phyloP scores from a whole-genome alignment of 1,140 invertebrate species.

The Nasonia longicornis region DNA sequence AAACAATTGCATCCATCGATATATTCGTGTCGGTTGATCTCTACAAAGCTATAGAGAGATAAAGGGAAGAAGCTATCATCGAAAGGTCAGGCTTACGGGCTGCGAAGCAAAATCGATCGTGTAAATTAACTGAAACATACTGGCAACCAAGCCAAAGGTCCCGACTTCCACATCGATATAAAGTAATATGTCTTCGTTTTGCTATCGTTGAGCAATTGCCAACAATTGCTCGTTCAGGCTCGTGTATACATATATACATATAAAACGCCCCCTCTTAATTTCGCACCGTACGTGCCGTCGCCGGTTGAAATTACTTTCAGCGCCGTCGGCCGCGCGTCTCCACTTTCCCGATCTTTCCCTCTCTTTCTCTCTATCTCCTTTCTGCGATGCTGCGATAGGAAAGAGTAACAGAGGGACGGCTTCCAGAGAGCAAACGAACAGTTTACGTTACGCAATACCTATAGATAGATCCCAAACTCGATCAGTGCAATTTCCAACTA shows the following conservation, averaged over 20 bases:
- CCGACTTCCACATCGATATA: neutral
- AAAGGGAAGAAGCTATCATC: neutral
- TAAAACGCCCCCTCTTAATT: neutral
- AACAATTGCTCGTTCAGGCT: neutral
- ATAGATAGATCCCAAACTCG: slow-evolving; percentile 14
- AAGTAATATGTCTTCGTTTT: slow-evolving; percentile 10
- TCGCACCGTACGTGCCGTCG: neutral
- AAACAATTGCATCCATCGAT: neutral
- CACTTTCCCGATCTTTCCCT: too few relatives aligned
- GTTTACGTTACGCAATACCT: neutral
- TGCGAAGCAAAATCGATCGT: neutral
- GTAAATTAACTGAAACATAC: neutral
- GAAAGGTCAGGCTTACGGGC: neutral
- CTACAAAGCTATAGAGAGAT: neutral
- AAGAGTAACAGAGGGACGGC: too few relatives aligned
- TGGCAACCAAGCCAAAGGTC: neutral
- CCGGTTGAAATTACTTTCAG: neutral
- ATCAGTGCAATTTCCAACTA: slow-evolving; percentile 13
- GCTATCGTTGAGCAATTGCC: slow-evolving; percentile 12
- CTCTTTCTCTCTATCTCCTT: too few relatives aligned
- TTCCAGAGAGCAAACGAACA: too few relatives aligned
- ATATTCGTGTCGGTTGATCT: too few relatives aligned
- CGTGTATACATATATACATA: neutral
- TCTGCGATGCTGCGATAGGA: too few relatives aligned
- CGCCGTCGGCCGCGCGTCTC: neutral